A percentile compares a stretch with the other conserved stretches of the same genome.
phyloP scores from a whole-genome alignment of 2,113 vertebrate species.

The Axis porcinus region DNA sequence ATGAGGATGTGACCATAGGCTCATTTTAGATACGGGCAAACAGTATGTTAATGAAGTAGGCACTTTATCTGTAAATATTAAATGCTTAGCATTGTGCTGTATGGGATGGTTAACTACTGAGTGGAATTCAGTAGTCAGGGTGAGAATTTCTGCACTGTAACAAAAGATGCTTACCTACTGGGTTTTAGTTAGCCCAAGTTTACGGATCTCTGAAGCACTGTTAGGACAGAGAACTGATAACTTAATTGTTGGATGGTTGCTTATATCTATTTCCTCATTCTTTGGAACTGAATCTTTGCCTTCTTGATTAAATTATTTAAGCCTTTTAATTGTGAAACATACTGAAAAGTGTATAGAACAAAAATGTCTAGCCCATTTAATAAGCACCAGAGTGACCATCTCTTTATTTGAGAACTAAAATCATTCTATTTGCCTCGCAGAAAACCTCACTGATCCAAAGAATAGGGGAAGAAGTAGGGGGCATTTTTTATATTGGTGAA shows the following conservation, averaged over 20 bases:
- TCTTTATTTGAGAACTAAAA: background rate
- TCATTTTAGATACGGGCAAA: background rate
- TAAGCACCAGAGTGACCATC: background rate
- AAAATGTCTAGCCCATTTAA: background rate
- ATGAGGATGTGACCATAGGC: background rate
- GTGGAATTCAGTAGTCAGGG: background rate
- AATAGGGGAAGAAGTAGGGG: background rate
- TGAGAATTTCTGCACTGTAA: background rate
- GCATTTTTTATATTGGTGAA: constrained; percentile 14
- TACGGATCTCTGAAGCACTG: background rate
- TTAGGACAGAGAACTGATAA: background rate
- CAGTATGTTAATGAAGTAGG: background rate
- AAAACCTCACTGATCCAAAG: background rate
- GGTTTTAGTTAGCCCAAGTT: background rate
- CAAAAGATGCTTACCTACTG: background rate
- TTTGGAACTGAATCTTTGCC: background rate
- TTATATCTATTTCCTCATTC: background rate
- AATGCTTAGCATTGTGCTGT: background rate
- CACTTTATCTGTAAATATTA: background rate
- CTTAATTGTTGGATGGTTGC: background rate
- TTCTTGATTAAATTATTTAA: background rate
- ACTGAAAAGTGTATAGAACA: background rate
- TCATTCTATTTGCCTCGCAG: background rate
- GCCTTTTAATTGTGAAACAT: background rate
- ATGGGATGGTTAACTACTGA: background rate